Base-by-base conservation (phyloP, 2,113 vertebrate genomes). In the Notechis scutatus region DNA sequence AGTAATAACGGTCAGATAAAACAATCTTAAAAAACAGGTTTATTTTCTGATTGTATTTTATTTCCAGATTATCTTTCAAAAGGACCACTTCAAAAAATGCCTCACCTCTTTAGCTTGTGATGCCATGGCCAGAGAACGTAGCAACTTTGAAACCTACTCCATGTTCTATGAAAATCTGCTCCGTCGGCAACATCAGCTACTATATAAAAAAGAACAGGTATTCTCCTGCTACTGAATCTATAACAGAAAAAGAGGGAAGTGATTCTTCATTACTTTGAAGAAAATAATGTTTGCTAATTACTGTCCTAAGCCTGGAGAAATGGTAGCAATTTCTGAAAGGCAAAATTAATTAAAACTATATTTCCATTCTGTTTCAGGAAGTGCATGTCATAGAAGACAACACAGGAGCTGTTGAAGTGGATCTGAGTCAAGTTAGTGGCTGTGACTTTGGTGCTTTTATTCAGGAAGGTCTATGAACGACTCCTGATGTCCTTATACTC, bases 161-260 rank as follows among this genome's bases (percentile, higher is more conserved):
- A 96, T 96, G 95, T 98, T 97, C 94, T 98, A 98, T 1, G 98
- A 98, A 95, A 98, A 97, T 3, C 94, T 97, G 56, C 95, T 98
- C 92, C 97, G 95, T 87, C 98, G 97, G 29, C 15, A 96, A 4
- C 97, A 94, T 2, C 39, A 29, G 92, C 96, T 97, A 42, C 97
- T 98, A 88, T 90, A 94, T 91, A 96, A 96, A 93, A 98, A 96
- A 93, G 97, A 98, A 81, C 96, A 98, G 94, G 93, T 96, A 61
- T 85, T 95, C 56, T 88, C 52, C 92, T 59, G 74, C 54, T 0
- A 0, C 87, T 50, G 59, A 61, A 87, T 90, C 29, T 86, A 0
- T 81, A 56, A 56, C 74, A 54, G 0, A 54, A n/a, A 94, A 57
- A 14, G 90, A 85, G 42, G 20, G 45, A 92, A 23, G 69, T 54